Base-by-base conservation (phyloP, 2,888 invertebrate genomes). In the Poecilus cupreus region DNA sequence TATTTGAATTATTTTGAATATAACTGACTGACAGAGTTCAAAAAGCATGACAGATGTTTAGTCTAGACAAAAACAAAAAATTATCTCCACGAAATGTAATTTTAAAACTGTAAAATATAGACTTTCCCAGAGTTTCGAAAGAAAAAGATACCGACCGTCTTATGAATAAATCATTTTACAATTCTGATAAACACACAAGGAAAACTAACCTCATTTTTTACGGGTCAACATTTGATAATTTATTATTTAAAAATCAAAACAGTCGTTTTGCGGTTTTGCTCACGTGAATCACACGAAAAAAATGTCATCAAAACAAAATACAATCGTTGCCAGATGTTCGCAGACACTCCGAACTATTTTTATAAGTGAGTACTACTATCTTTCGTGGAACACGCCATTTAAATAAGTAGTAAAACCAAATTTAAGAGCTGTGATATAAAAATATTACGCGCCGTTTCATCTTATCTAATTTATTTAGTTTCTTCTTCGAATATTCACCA, bases 221-320 rank as follows among this genome's bases (percentile, higher is more conserved):
- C 10, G 18, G 18, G 18, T 68, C 37, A 68, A 68, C 5, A 68
- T 68, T 37, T 68, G 32, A 68, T 68, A 37, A 57, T 57, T 57
- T 57, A 57, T 68, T 64, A 37, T 60, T 60, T 26, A 13, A 4
- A 24, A 60, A 26, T 57, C 20, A 57, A 57, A 8, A 26, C 1
- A 10, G 0, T 8, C n/a, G 43, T n/a, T 43, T 13, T 43, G 43
- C 4, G 32, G 32, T 32, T 32, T n/a, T 5, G 18, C 43, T 24
- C 24, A n/a, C 43, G 46, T 72, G 46, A 76, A 18, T 26, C 11
- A 76, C 0, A 10, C 5, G 51, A 32, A 51, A 76, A 76, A 76
- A 76, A 72, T 72, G 72, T 72, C 76, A 57, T 76, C 76, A 57
- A 51, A 76, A 32, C 76, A 76, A 76, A 76, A 76, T 37, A 76